These are phyloP conservation scores for Aplidium turbinatum DNA, from an alignment of 23 tunicate species.

Conservation along the genomic window DNA sequence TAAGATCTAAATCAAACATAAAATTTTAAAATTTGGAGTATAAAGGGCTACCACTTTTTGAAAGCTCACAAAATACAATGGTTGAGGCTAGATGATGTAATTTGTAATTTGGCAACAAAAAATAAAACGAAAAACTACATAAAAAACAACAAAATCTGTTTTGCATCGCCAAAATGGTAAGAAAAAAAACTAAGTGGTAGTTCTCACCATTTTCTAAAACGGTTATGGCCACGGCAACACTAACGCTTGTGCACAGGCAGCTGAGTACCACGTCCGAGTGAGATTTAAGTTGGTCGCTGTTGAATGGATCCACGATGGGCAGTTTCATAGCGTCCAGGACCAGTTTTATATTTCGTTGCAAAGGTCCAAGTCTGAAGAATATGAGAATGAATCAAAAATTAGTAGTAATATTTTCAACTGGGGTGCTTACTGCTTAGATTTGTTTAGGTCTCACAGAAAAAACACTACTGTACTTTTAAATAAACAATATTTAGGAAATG, in stretches of 20 bases:
- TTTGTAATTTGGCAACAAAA: background rate
- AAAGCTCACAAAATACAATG: background rate
- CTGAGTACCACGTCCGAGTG: conserved; percentile 53
- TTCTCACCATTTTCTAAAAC: conserved; percentile 32
- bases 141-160: background rate
- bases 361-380: conserved; percentile 36
- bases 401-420: too few relatives aligned
- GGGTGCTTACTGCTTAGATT: too few relatives aligned
- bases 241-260: conserved; percentile 55
- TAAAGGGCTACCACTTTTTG: too few relatives aligned
- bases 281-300: conserved; percentile 24
- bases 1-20: too few relatives aligned
- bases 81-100: background rate
- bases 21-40: too few relatives aligned
- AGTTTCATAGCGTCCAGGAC: conserved; percentile 45
- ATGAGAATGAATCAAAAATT: background rate
- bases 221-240: conserved; percentile 51
- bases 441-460: too few relatives aligned
- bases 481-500: too few relatives aligned
- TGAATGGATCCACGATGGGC: conserved; percentile 45
- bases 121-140: background rate
- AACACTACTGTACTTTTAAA: too few relatives aligned
- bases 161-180: too few relatives aligned
- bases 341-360: conserved; percentile 44
- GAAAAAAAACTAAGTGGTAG: background rate